Percentiles rank a stretch among this genome's conserved stretches.
phyloP scores from a whole-genome alignment of 2,888 invertebrate genomes.

The Antitype chi region DNA sequence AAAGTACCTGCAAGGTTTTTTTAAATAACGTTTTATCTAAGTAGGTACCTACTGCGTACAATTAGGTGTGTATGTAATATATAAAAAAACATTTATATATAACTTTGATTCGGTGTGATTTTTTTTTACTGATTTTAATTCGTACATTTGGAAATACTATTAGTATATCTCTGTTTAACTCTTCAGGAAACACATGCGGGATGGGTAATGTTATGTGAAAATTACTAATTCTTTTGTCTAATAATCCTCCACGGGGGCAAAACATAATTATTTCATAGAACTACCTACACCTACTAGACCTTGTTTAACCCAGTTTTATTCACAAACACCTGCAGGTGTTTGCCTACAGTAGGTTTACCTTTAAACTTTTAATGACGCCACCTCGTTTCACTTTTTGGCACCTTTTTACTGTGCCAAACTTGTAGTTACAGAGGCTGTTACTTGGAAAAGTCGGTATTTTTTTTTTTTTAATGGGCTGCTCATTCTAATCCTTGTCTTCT shows the following conservation, averaged over 20 bases:
- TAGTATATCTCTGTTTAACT: neutral
- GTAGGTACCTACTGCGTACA: neutral
- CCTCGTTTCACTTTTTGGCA: constrained; percentile 72
- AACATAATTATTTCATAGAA: neutral
- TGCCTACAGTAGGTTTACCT: constrained; percentile 60
- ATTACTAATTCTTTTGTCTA: neutral
- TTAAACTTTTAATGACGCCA: constrained; percentile 78
- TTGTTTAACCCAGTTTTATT: constrained; percentile 13
- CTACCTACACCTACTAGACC: neutral
- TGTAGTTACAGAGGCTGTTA: neutral
- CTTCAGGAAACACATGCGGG: neutral
- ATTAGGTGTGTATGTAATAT: neutral
- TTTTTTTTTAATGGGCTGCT: constrained; percentile 9
- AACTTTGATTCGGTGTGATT: neutral
- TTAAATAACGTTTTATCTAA: neutral
- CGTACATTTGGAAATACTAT: neutral
- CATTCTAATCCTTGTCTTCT: neutral
- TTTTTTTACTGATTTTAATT: neutral
- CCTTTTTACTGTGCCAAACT: constrained; percentile 52
- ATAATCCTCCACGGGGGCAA: neutral
- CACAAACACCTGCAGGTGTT: constrained; percentile 48
- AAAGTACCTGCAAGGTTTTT: neutral
- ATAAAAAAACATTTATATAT: neutral
- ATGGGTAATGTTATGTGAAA: neutral
- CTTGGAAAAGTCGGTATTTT: neutral